Percentiles rank a stretch among this genome's conserved stretches.
Evolutionary conservation across 2,113 vertebrate genomes (phyloP).

Genomic region (Hippocampus zosterae): DNA sequence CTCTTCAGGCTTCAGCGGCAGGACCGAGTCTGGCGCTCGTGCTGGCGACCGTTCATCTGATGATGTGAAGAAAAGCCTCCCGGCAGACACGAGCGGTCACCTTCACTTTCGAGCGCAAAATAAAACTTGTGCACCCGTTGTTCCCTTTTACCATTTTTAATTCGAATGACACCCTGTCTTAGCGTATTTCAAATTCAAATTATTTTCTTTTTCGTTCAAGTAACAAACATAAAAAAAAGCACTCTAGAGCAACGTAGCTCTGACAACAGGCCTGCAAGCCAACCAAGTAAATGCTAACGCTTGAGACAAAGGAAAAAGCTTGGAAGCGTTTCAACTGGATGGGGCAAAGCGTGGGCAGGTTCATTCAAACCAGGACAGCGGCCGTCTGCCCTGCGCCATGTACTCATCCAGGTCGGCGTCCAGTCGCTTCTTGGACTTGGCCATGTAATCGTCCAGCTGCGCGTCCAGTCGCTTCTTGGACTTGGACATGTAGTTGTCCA

Average conservation of each 20-base stretch:
- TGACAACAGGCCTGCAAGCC: not conserved
- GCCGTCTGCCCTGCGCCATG: conserved; percentile 73
- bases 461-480: conserved; percentile 83
- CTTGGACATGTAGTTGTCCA: conserved; percentile 89
- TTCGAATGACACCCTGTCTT: no score
- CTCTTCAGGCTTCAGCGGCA: conserved; percentile 12
- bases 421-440: conserved; percentile 80
- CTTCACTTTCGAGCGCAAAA: not conserved
- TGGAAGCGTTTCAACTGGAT: not conserved
- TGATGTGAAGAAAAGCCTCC: conserved; percentile 4
- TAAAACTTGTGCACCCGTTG: not conserved
- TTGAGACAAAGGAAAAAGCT: not conserved
- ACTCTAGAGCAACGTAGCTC: no score
- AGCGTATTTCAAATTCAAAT: no score
- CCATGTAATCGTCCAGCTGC: conserved; percentile 91
- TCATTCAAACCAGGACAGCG: not conserved
- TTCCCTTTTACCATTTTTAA: not conserved
- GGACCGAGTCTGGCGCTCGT: conserved; percentile 5
- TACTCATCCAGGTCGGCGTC: conserved; percentile 89
- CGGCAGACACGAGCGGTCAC: not conserved
- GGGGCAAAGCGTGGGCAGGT: no score
- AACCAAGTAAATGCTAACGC: not conserved
- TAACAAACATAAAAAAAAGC: no score
- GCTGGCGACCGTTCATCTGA: conserved; percentile 13
- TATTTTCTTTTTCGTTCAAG: no score